phyloP scores from a whole-genome alignment of 2,797 vertebrate genomes.

The Acanthornis magna region DNA sequence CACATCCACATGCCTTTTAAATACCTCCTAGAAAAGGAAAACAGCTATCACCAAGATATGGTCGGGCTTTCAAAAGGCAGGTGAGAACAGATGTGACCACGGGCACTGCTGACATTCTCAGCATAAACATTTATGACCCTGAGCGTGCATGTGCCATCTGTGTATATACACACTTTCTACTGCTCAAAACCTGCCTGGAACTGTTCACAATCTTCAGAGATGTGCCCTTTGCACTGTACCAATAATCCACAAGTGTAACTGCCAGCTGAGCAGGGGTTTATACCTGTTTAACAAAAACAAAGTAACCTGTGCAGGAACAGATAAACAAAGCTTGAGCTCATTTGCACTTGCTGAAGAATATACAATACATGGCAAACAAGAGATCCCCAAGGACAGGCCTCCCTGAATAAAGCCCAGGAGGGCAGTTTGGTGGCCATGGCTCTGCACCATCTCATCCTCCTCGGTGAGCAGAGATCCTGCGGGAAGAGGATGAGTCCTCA shows the following conservation, averaged over 20 bases:
- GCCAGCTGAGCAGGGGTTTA: neutral
- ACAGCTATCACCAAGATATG: neutral
- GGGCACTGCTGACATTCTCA: neutral
- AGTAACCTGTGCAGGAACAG: neutral
- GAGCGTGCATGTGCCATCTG: neutral
- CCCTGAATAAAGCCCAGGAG: neutral
- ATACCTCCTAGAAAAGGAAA: neutral
- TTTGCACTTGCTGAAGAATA: neutral
- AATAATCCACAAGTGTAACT: neutral
- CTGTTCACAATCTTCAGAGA: neutral
- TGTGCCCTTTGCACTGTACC: neutral
- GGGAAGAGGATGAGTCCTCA: neutral
- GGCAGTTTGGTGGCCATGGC: neutral
- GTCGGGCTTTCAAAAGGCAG: neutral
- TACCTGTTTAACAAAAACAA: neutral
- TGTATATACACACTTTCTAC: neutral
- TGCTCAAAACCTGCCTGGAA: neutral
- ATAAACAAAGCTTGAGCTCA: neutral
- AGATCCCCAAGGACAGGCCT: neutral
- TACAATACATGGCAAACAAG: neutral
- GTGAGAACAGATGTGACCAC: neutral
- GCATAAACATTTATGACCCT: neutral
- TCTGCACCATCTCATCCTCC: neutral
- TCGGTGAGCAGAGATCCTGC: neutral
- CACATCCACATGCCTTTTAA: neutral